Conservation (phyloP, 2,113 vertebrate species). For the Pelodiscus sinensis region DNA sequence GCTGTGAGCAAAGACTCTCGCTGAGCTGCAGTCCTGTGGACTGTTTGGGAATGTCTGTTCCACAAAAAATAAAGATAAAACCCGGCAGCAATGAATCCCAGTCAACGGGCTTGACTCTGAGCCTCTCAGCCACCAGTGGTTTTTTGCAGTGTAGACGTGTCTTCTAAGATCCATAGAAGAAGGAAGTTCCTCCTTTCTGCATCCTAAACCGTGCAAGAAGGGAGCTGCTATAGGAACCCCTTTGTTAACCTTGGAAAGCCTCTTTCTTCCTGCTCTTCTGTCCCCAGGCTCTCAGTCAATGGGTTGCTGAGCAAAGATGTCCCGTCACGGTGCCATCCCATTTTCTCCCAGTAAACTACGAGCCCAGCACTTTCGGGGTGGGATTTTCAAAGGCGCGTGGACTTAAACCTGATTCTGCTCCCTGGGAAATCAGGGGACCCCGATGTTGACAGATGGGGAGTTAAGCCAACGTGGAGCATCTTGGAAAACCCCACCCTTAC, state of each 20-base stretch:
- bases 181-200: neutral
- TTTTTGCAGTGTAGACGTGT: too few species aligned
- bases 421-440: too few species aligned
- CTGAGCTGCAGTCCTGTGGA: neutral
- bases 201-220: neutral
- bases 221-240: accelerated
- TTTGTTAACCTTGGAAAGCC: neutral
- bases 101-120: too few species aligned
- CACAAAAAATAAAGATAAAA: too few species aligned
- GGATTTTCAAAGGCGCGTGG: neutral
- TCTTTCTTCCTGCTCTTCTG: neutral
- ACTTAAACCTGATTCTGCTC: too few species aligned
- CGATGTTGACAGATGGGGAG: neutral
- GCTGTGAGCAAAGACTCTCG: neutral
- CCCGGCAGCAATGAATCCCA: too few species aligned
- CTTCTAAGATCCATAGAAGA: too few species aligned
- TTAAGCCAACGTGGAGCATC: neutral
- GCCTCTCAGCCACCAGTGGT: too few species aligned
- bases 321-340: neutral
- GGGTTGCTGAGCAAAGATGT: too few species aligned
- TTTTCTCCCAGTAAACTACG: neutral
- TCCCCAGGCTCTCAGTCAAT: neutral
- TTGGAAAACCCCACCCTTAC: neutral
- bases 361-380: neutral
- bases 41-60: neutral